A percentile compares a stretch with the other conserved stretches of the same genome.
Conservation (phyloP, 2,888 invertebrate genomes). For the Hydraecia micacea region DNA sequence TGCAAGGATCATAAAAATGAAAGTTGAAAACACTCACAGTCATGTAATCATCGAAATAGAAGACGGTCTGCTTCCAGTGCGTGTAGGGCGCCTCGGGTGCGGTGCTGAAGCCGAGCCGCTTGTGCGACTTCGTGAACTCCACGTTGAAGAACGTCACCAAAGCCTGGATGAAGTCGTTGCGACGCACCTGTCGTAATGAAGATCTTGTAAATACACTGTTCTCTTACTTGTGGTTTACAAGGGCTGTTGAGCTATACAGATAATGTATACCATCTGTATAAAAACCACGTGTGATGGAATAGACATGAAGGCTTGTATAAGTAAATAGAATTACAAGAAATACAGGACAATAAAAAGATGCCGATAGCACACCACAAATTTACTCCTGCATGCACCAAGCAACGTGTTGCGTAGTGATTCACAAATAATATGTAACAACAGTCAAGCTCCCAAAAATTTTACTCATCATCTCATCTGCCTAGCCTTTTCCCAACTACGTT, state of each 20-base stretch:
- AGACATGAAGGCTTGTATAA: background rate
- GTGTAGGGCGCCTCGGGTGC: conserved; percentile 99
- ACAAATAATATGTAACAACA: background rate
- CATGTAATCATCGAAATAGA: conserved; percentile 99
- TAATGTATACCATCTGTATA: background rate
- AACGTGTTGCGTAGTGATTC: background rate
- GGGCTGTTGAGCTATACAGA: background rate
- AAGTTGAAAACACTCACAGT: conserved; percentile 90
- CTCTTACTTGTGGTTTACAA: background rate
- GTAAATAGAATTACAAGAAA: background rate
- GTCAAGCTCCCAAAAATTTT: background rate
- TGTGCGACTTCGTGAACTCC: conserved; percentile 99
- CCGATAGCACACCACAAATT: background rate
- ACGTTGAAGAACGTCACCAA: conserved; percentile 99
- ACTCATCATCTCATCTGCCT: no score
- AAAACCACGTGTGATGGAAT: background rate
- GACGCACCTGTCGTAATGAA: conserved; percentile 89
- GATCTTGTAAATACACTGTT: background rate
- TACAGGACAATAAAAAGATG: background rate
- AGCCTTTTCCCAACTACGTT: no score
- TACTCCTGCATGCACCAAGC: background rate
- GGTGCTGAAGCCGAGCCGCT: conserved; percentile 99
- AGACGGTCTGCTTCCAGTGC: conserved; percentile 99
- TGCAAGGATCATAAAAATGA: background rate
- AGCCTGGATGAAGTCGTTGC: conserved; percentile 99